phyloP scores from a whole-genome alignment of 2,113 vertebrate genomes.

The Phoxinus phoxinus region DNA sequence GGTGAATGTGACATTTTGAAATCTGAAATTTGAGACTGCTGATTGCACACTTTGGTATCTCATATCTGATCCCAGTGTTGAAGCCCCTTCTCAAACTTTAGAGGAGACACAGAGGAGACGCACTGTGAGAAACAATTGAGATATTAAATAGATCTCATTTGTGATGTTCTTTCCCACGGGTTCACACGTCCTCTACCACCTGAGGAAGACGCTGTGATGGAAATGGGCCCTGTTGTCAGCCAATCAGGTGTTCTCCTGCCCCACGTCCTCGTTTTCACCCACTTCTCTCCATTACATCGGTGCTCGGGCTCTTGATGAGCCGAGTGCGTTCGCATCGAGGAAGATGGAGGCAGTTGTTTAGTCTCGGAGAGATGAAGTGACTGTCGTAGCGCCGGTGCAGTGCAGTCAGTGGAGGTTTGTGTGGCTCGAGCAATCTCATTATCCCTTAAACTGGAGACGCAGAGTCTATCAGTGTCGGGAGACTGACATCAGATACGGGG shows the following conservation, averaged over 20 bases:
- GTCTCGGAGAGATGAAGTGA: slow-evolving; percentile 26
- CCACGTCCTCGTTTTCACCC: slow-evolving; percentile 49
- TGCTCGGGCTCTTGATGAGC: slow-evolving; percentile 20
- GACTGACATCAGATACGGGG: slow-evolving; percentile 54
- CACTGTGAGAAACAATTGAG: background rate
- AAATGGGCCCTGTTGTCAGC: slow-evolving; percentile 14
- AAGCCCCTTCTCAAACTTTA: background rate
- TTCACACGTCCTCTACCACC: slow-evolving; percentile 50
- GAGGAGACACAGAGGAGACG: no score
- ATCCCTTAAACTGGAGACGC: slow-evolving; percentile 59
- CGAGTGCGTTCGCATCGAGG: slow-evolving; percentile 23
- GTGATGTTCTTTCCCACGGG: slow-evolving; percentile 39
- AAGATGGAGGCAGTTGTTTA: slow-evolving; percentile 9
- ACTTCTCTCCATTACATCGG: slow-evolving; percentile 35
- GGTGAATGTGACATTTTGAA: background rate
- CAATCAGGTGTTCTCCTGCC: slow-evolving; percentile 29
- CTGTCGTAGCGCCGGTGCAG: slow-evolving; percentile 26
- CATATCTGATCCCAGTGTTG: background rate
- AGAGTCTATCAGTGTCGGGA: slow-evolving; percentile 60
- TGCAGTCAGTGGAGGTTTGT: slow-evolving; percentile 52
- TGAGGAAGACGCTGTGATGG: slow-evolving; percentile 54
- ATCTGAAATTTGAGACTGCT: background rate
- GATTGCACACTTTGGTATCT: background rate
- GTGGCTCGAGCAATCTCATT: slow-evolving; percentile 59
- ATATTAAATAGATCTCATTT: background rate